Base-by-base conservation (phyloP, 2,888 invertebrate genomes). In the Epistrophe eligans region DNA sequence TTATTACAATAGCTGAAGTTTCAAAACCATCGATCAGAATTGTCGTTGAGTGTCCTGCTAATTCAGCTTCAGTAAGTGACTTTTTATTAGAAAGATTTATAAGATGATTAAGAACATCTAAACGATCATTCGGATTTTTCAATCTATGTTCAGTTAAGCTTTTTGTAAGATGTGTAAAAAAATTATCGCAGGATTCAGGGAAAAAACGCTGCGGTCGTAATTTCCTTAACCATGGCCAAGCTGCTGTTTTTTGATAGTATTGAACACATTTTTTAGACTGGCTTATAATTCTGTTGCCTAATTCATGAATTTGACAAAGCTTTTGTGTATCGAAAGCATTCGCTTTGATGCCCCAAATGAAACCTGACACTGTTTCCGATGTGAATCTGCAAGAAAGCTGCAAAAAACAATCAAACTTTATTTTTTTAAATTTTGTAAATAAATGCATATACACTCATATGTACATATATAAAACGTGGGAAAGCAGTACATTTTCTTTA, bases 321-420 rank as follows among this genome's bases (percentile, higher is more conserved):
- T 66, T 17, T 2, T 88, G 55, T 11, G 82, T 70, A 24, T 82
- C 48, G 43, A 93, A 93, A 11, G 91, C 91, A 38, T 91, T 90
- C 13, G 91, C 92, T 32, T 93, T 91, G 4, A 93, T 84, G 4
- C 93, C 93, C 89, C 93, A 93, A 24, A 92, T 92, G 62, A 92
- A 92, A 77, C 90, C 90, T 1, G 92, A 90, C 1, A 93, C 91
- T 50, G 92, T 89, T 38, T 93, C 92, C 4, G 90, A 89, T 0
- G 93, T 93, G 67, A 90, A 93, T 83, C 91, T 90, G n/a, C 89
- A 88, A 4, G 91, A 89, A 0, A 90, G 70, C 91, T 91, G 48
- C 0, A 57, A 50, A 4, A 19, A 50, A 13, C 28, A 24, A 19
- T 2, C 7, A 45, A 45, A 43, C 3, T 3, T 43, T 43, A 8